Percentiles rank a stretch among this genome's conserved stretches.
phyloP scores from a whole-genome alignment of 2,113 vertebrate species.

The Brachyhypopomus gauderio region DNA sequence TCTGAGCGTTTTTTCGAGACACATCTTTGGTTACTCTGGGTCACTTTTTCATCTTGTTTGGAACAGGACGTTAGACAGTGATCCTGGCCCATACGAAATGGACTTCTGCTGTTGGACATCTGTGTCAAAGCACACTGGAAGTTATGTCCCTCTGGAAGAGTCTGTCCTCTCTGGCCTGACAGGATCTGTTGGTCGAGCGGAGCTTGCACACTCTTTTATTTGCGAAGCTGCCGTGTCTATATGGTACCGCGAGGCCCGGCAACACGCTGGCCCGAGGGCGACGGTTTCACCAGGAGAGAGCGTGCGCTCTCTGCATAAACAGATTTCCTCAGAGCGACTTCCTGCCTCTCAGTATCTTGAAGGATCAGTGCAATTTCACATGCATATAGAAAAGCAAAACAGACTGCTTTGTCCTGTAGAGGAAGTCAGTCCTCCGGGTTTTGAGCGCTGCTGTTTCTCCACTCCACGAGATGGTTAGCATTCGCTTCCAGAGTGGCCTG shows the following conservation, averaged over 20 bases:
- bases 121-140: too few species aligned
- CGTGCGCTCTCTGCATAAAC: not conserved
- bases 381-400: not conserved
- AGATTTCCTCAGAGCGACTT: too few species aligned
- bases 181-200: conserved; percentile 25
- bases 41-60: too few species aligned
- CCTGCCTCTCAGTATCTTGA: not conserved
- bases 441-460: not conserved
- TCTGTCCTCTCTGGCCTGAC: not conserved
- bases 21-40: too few species aligned
- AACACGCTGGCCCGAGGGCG: conserved; percentile 17
- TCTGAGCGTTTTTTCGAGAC: too few species aligned
- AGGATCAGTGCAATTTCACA: not conserved
- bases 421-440: not conserved
- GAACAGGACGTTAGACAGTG: too few species aligned
- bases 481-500: conserved; percentile 3
- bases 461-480: conserved; percentile 2
- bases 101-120: too few species aligned
- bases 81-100: too few species aligned
- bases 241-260: conserved; percentile 14
- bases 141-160: too few species aligned
- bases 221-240: conserved; percentile 15
- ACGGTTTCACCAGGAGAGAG: not conserved
- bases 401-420: conserved; percentile 6
- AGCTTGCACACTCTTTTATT: conserved; percentile 28